phyloP scores from a whole-genome alignment of 2,113 vertebrate genomes.

The Protomyctophum bolini region DNA sequence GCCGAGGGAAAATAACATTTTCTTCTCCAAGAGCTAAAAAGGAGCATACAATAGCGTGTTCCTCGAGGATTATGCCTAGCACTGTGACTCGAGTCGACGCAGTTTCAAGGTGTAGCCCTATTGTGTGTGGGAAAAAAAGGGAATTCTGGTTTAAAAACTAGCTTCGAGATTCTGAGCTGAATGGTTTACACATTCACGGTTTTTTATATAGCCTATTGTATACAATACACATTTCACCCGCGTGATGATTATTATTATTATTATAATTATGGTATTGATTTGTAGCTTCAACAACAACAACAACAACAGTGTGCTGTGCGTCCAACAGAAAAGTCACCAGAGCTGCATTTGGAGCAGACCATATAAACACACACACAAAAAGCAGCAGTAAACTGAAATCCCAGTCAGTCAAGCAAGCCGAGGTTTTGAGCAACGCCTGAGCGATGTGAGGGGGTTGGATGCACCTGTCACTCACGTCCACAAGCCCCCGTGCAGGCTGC shows the following conservation, averaged over 20 bases:
- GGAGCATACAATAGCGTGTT: constrained; percentile 71
- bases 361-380: constrained; percentile 55
- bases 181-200: constrained; percentile 69
- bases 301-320: constrained; percentile 24
- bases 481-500: constrained; percentile 25
- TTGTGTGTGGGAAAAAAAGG: constrained; percentile 71
- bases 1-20: constrained; percentile 57
- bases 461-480: constrained; percentile 60
- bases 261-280: constrained; percentile 44
- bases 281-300: constrained; percentile 49
- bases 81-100: constrained; percentile 88
- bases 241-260: constrained; percentile 50
- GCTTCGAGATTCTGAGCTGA: constrained; percentile 44
- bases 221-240: constrained; percentile 41
- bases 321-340: constrained; percentile 53
- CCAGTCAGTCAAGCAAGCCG: constrained; percentile 59
- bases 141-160: constrained; percentile 48
- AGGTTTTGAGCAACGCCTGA: constrained; percentile 64
- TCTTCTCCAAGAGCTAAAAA: constrained; percentile 53
- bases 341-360: constrained; percentile 58
- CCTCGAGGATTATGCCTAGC: constrained; percentile 80
- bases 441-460: constrained; percentile 25
- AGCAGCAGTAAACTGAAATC: constrained; percentile 63
- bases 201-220: constrained; percentile 54
- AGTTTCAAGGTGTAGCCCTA: constrained; percentile 86